phyloP scores from a whole-genome alignment of 2,888 invertebrate species.

The Tetropium fuscum region DNA sequence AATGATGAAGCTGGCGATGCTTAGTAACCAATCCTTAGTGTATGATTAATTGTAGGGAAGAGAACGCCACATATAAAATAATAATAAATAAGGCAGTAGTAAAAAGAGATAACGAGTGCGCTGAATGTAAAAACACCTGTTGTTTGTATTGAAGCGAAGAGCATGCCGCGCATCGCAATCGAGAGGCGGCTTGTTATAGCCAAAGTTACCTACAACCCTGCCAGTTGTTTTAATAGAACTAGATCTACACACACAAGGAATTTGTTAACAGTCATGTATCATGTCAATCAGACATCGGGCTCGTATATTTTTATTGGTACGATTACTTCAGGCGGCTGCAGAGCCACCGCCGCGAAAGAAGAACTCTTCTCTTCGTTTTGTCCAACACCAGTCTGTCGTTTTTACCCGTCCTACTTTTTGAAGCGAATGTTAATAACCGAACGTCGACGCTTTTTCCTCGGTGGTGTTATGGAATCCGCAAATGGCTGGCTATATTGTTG shows the following conservation, averaged over 20 bases:
- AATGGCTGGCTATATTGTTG: conserved; percentile 41
- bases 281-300: conserved; percentile 55
- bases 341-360: conserved; percentile 28
- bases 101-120: conserved; percentile 57
- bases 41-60: conserved; percentile 51
- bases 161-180: conserved; percentile 57
- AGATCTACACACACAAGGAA: conserved; percentile 57
- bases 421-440: conserved; percentile 49
- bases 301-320: conserved; percentile 43
- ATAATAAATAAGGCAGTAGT: conserved; percentile 54
- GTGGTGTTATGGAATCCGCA: conserved; percentile 47
- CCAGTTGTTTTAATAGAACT: conserved; percentile 54
- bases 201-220: conserved; percentile 53
- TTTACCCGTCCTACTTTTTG: conserved; percentile 50
- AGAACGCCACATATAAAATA: conserved; percentile 56
- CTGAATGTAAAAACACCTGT: conserved; percentile 57
- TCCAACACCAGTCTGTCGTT: conserved; percentile 33
- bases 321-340: conserved; percentile 30
- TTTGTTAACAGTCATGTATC: conserved; percentile 58
- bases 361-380: conserved; percentile 3
- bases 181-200: conserved; percentile 55
- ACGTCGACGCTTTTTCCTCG: conserved; percentile 41
- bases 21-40: too few species aligned
- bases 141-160: conserved; percentile 49
- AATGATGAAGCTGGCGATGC: too few species aligned